Evolutionary conservation across 2,888 invertebrate genomes (phyloP).

Genomic region (Reticulitermes lucifugus): DNA sequence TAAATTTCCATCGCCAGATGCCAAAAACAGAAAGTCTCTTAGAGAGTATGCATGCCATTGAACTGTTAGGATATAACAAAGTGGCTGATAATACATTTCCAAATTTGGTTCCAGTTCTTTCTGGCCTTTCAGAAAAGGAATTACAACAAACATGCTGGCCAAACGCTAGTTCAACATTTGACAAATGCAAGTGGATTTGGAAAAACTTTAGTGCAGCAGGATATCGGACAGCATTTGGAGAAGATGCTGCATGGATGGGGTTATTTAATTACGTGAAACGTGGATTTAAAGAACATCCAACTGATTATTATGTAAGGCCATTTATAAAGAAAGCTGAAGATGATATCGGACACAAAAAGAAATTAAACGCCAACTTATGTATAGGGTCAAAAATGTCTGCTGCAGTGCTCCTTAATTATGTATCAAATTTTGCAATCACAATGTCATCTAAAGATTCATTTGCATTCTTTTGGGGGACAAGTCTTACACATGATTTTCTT

Average conservation of each 20-base stretch:
- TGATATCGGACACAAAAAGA: conserved; percentile 73
- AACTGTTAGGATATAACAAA: conserved; percentile 91
- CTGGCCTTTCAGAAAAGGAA: conserved; percentile 77
- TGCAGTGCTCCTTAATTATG: conserved; percentile 78
- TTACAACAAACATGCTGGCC: conserved; percentile 75
- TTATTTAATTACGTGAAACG: conserved; percentile 83
- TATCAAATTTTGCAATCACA: conserved; percentile 71
- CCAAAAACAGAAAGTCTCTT: conserved; percentile 75
- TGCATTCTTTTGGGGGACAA: conserved; percentile 86
- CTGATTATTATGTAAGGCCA: conserved; percentile 86
- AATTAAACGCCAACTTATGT: conserved; percentile 76
- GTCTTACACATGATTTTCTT: conserved; percentile 86
- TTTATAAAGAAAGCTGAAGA: conserved; percentile 77
- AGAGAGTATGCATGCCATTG: conserved; percentile 74
- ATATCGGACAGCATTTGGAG: conserved; percentile 83
- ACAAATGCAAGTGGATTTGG: conserved; percentile 88
- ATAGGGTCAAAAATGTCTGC: conserved; percentile 77
- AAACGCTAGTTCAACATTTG: conserved; percentile 71
- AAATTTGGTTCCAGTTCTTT: conserved; percentile 84
- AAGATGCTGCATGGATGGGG: conserved; percentile 83
- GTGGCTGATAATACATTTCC: conserved; percentile 95
- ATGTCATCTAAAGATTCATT: conserved; percentile 76
- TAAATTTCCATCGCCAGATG: conserved; percentile 89
- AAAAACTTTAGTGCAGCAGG: conserved; percentile 78
- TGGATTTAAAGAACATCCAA: conserved; percentile 84